Percentiles rank a stretch among this genome's conserved stretches.
These are phyloP conservation scores for Microtus oregoni DNA, from an alignment of 2,113 vertebrate species.

Conservation along the genomic window DNA sequence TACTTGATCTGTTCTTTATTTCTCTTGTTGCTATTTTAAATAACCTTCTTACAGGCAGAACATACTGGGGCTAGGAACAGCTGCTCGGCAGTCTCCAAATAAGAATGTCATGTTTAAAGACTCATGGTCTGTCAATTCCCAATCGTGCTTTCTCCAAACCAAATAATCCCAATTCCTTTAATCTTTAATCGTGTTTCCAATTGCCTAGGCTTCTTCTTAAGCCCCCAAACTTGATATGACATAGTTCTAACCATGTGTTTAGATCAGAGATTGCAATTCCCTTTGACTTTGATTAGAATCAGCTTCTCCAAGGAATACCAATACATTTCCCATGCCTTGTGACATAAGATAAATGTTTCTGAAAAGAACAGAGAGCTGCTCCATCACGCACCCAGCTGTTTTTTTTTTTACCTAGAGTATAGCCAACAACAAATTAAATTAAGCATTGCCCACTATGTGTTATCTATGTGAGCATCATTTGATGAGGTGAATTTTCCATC, in stretches of 20 bases:
- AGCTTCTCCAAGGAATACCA: slow-evolving; percentile 49
- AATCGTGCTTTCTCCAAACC: slow-evolving; percentile 59
- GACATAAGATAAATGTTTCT: slow-evolving; percentile 59
- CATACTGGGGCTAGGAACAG: slow-evolving; percentile 44
- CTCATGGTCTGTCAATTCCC: slow-evolving; percentile 39
- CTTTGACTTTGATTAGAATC: slow-evolving; percentile 70
- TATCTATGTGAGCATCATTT: slow-evolving; percentile 40
- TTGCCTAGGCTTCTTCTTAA: slow-evolving; percentile 61
- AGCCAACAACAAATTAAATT: slow-evolving; percentile 5
- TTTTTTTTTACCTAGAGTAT: slow-evolving; percentile 54
- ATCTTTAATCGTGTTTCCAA: slow-evolving; percentile 67
- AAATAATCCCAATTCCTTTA: slow-evolving; percentile 76
- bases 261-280: slow-evolving; percentile 57
- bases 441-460: background rate
- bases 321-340: slow-evolving; percentile 36
- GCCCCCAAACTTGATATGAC: slow-evolving; percentile 58
- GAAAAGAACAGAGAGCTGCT: slow-evolving; percentile 37
- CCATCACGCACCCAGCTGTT: background rate
- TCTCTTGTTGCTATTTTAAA: slow-evolving; percentile 62
- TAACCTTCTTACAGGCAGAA: slow-evolving; percentile 34
- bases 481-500: background rate
- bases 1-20: slow-evolving; percentile 48
- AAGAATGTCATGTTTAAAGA: slow-evolving; percentile 65
- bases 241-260: slow-evolving; percentile 71
- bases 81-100: slow-evolving; percentile 55